These are phyloP conservation scores for Drosophila pachea DNA, from an alignment of 1,140 invertebrate genomes.

Conservation along the genomic window DNA sequence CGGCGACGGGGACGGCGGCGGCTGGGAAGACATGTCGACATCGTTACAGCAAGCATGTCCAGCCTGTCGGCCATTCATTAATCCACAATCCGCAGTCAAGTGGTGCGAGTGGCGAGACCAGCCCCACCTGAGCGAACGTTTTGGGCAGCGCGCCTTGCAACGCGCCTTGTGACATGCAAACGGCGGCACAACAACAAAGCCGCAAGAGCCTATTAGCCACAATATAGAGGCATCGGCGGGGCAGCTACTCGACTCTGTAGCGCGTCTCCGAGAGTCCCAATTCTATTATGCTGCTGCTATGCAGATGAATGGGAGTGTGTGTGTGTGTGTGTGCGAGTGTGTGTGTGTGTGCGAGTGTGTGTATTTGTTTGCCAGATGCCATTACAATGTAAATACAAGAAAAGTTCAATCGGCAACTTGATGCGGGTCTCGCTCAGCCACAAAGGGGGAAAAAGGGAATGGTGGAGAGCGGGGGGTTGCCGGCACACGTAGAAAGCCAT, in stretches of 20 bases:
- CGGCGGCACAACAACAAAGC: conserved; percentile 71
- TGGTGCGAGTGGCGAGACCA: not conserved
- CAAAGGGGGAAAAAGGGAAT: not conserved
- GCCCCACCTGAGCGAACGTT: not conserved
- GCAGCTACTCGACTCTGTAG: not conserved
- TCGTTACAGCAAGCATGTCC: conserved; percentile 33
- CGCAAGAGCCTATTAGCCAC: conserved; percentile 72
- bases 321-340: conserved; percentile 22
- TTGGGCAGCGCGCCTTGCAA: conserved; percentile 36
- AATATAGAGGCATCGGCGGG: conserved; percentile 64
- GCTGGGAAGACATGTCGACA: not conserved
- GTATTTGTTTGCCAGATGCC: conserved; percentile 70
- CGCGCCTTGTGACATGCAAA: conserved; percentile 48
- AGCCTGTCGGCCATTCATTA: conserved; percentile 64
- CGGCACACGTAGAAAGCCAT: conserved; percentile 51
- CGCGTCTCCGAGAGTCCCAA: conserved; percentile 35
- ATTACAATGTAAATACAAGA: conserved; percentile 77
- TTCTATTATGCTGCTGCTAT: conserved; percentile 70
- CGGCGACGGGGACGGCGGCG: not conserved
- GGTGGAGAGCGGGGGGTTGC: not conserved
- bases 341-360: conserved; percentile 39
- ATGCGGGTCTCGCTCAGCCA: conserved; percentile 40
- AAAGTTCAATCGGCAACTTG: conserved; percentile 71
- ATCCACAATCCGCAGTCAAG: conserved; percentile 47
- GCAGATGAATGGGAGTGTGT: conserved; percentile 66